Percentiles rank a stretch among this genome's conserved stretches.
phyloP scores from a whole-genome alignment of 2,113 vertebrate species.

The Nannobrachium achirus region DNA sequence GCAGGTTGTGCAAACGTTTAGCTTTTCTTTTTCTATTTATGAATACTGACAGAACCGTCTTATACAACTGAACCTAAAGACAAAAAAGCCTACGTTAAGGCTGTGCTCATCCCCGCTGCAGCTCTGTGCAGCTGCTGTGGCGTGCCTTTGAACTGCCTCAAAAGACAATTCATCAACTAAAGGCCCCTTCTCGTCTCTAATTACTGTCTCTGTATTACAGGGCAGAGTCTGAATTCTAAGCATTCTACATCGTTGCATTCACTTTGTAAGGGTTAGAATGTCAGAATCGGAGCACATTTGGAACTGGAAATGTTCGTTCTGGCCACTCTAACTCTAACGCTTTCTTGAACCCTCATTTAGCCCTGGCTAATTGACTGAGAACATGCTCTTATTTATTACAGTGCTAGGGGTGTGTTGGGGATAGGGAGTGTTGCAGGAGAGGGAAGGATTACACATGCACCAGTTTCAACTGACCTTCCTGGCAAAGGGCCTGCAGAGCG shows the following conservation, averaged over 20 bases:
- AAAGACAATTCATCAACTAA: slow-evolving; percentile 75
- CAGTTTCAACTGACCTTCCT: too few species aligned
- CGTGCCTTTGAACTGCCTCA: slow-evolving; percentile 70
- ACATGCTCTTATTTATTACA: slow-evolving; percentile 11
- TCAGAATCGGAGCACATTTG: slow-evolving; percentile 42
- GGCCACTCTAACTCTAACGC: slow-evolving; percentile 33
- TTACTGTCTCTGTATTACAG: slow-evolving; percentile 73
- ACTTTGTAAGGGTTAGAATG: slow-evolving; percentile 51
- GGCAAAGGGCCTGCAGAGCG: too few species aligned
- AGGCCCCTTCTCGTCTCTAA: slow-evolving; percentile 69
- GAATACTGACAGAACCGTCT: slow-evolving; percentile 1
- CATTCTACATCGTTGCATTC: slow-evolving; percentile 50
- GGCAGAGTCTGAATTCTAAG: slow-evolving; percentile 54
- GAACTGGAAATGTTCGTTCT: slow-evolving; percentile 46
- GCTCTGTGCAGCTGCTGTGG: slow-evolving; percentile 54
- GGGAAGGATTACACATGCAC: not conserved
- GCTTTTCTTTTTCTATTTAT: slow-evolving; percentile 10
- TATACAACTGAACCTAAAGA: too few species aligned
- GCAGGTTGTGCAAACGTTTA: not conserved
- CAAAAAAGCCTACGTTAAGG: slow-evolving; percentile 24
- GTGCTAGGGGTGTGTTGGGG: not conserved
- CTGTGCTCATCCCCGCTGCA: slow-evolving; percentile 26
- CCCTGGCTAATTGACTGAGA: slow-evolving; percentile 11
- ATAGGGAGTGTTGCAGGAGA: slow-evolving; percentile 12
- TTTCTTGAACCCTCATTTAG: slow-evolving; percentile 38